Evolutionary conservation across 2,888 invertebrate species (phyloP).

Genomic region (Syritta pipiens): DNA sequence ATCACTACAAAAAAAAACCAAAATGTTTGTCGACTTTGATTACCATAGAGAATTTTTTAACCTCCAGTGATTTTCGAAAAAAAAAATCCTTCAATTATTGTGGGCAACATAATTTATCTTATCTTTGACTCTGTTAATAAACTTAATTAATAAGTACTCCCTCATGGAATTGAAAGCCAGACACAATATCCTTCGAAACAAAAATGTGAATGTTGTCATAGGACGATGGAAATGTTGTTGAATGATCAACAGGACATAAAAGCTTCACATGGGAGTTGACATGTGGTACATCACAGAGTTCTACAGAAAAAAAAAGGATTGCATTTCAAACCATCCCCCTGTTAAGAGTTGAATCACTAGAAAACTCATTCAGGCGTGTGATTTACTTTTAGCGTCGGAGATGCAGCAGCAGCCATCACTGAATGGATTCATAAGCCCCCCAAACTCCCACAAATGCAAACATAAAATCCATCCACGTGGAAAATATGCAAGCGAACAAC

Average conservation of each 20-base stretch:
- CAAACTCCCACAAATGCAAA: conserved; percentile 55
- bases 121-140: too few species aligned
- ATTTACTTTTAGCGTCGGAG: conserved; percentile 56
- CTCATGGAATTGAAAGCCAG: too few species aligned
- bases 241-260: conserved; percentile 54
- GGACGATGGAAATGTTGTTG: background rate
- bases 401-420: conserved; percentile 23
- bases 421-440: conserved; percentile 56
- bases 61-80: too few species aligned
- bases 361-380: conserved; percentile 56
- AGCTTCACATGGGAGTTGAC: conserved; percentile 60
- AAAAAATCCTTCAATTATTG: too few species aligned
- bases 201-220: too few species aligned
- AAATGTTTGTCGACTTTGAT: background rate
- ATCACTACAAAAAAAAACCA: too few species aligned
- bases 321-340: conserved; percentile 15
- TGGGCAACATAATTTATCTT: too few species aligned
- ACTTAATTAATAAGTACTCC: too few species aligned
- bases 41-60: too few species aligned
- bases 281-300: conserved; percentile 44
- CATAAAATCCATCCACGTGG: conserved; percentile 54
- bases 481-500: conserved; percentile 44
- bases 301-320: background rate
- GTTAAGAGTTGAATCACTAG: conserved; percentile 36
- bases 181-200: too few species aligned